Evolutionary conservation across 2,113 vertebrate genomes (phyloP).

Genomic region (Hyperopisus bebe): DNA sequence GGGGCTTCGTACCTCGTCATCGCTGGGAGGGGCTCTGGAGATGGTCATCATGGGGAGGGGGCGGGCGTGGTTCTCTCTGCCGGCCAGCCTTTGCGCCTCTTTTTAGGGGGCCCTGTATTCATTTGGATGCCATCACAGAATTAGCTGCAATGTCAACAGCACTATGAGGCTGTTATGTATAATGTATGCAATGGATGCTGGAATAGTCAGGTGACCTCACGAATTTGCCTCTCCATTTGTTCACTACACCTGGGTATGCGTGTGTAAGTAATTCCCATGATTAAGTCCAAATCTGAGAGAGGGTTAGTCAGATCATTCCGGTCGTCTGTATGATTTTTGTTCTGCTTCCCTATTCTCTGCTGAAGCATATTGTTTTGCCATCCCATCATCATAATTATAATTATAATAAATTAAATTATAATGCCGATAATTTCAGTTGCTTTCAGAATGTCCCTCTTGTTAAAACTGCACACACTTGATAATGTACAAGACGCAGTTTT

Average conservation of each 20-base stretch:
- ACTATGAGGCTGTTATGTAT: not conserved
- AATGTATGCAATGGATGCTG: not conserved
- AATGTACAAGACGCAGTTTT: not conserved
- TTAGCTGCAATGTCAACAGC: not conserved
- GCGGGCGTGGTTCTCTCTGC: conserved; percentile 61
- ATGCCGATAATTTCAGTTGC: not conserved
- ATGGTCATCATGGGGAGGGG: not conserved
- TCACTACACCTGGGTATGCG: too few relatives aligned
- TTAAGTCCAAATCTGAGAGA: not conserved
- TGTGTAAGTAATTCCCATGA: not conserved
- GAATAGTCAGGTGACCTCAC: not conserved
- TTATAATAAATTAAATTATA: not conserved
- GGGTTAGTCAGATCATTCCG: not conserved
- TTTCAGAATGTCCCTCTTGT: not conserved
- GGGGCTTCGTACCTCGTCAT: not conserved
- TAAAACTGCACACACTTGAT: not conserved
- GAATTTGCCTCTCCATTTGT: not conserved
- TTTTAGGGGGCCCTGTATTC: conserved; percentile 82
- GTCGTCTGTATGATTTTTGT: not conserved
- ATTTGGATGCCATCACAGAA: conserved; percentile 51
- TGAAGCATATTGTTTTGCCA: not conserved
- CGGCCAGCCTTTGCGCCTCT: conserved; percentile 95
- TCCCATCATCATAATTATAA: not conserved
- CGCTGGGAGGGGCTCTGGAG: not conserved
- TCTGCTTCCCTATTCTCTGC: not conserved